Evolutionary conservation across 2,888 invertebrate genomes (phyloP).

Genomic region (Coremacera marginata): DNA sequence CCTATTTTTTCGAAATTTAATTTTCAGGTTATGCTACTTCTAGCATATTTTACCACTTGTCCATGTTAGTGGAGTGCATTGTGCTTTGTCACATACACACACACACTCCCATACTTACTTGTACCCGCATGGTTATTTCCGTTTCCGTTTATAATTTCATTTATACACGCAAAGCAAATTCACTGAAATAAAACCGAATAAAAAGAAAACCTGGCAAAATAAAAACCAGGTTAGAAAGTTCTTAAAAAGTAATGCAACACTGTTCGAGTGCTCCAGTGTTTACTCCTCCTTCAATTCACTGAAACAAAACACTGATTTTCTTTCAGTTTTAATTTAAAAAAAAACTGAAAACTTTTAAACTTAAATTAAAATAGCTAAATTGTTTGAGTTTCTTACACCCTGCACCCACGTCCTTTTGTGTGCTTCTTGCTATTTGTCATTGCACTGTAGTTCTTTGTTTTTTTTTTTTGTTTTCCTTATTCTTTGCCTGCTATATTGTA

Average conservation of each 20-base stretch:
- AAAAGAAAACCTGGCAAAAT: not conserved
- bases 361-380: constrained; percentile 36
- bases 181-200: not conserved
- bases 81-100: not conserved
- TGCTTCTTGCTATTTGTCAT: not conserved
- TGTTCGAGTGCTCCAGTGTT: not conserved
- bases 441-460: not conserved
- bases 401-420: not conserved
- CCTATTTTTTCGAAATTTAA: not conserved
- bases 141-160: constrained; percentile 32
- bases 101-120: not conserved
- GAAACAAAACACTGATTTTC: not conserved
- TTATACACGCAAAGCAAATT: constrained; percentile 37
- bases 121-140: constrained; percentile 15
- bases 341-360: constrained; percentile 29
- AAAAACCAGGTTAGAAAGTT: constrained; percentile 17
- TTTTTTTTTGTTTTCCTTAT: not conserved
- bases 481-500: constrained; percentile 45
- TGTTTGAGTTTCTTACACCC: not conserved
- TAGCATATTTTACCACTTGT: not conserved
- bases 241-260: not conserved
- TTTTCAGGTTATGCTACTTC: not conserved
- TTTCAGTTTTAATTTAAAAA: not conserved
- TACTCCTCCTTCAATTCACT: not conserved
- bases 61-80: not conserved